Conservation (phyloP, 2,888 invertebrate genomes). For the Helicoverpa assulta region DNA sequence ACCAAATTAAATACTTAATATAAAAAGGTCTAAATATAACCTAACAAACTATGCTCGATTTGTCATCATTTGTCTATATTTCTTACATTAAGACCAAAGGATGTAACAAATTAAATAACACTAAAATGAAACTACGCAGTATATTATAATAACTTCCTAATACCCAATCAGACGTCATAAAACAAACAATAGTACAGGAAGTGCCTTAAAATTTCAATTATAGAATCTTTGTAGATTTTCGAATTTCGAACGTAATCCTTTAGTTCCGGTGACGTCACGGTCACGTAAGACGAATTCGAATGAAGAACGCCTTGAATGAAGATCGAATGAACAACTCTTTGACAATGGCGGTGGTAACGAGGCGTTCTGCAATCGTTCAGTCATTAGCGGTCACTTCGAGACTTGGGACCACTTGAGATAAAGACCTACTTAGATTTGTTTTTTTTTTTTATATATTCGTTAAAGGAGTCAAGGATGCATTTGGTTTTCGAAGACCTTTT, state of each 20-base stretch:
- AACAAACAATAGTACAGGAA: slow-evolving; percentile 59
- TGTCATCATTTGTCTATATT: slow-evolving; percentile 12
- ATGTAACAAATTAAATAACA: slow-evolving; percentile 49
- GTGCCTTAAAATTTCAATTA: slow-evolving; percentile 65
- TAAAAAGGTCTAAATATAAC: no score
- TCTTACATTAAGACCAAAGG: slow-evolving; percentile 20
- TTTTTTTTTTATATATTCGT: slow-evolving; percentile 31
- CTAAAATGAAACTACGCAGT: slow-evolving; percentile 43
- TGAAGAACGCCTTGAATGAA: slow-evolving; percentile 52
- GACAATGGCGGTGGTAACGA: slow-evolving; percentile 80
- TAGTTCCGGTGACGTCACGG: slow-evolving; percentile 61
- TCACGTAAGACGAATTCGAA: slow-evolving; percentile 60
- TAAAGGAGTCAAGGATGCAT: slow-evolving; percentile 27
- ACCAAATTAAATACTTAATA: no score
- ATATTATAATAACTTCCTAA: slow-evolving; percentile 59
- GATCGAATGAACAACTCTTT: slow-evolving; percentile 71
- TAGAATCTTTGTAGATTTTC: slow-evolving; percentile 56
- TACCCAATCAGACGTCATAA: slow-evolving; percentile 53
- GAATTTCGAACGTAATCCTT: slow-evolving; percentile 54
- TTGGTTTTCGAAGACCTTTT: slow-evolving; percentile 21
- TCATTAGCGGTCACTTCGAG: slow-evolving; percentile 84
- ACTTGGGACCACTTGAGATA: slow-evolving; percentile 67
- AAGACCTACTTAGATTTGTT: slow-evolving; percentile 58
- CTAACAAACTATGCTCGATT: no score
- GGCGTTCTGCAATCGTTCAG: slow-evolving; percentile 75